These are phyloP conservation scores for Poeciliopsis gracilis DNA, from an alignment of 2,797 vertebrate species.

Conservation along the genomic window DNA sequence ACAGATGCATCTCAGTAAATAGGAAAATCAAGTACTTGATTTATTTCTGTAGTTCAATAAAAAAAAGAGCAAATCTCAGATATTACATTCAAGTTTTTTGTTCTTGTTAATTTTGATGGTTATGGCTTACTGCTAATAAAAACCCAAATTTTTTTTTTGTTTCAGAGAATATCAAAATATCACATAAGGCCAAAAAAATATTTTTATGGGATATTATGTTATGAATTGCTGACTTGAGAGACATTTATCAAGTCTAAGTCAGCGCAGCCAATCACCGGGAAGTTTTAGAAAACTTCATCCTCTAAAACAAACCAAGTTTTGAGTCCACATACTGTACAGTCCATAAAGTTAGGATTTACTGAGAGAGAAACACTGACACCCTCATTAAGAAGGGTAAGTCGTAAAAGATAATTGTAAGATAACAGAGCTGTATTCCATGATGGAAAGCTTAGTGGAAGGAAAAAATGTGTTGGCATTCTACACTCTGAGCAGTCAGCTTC, in stretches of 20 bases:
- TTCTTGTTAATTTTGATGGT: background rate
- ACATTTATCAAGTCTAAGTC: background rate
- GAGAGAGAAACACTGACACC: background rate
- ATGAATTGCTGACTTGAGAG: background rate
- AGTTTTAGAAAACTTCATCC: background rate
- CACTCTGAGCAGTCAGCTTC: background rate
- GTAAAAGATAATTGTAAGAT: background rate
- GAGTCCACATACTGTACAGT: background rate
- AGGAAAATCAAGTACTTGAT: background rate
- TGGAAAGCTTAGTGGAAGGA: background rate
- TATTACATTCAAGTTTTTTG: background rate
- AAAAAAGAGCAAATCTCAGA: background rate
- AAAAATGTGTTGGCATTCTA: background rate
- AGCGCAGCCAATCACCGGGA: background rate
- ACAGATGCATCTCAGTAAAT: background rate
- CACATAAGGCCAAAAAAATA: background rate
- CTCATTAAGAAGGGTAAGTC: background rate
- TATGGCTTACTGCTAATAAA: background rate
- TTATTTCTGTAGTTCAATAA: background rate
- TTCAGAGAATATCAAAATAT: background rate
- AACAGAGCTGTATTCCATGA: background rate
- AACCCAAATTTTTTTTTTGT: background rate
- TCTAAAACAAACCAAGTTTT: background rate
- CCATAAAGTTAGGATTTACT: background rate
- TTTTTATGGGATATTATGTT: background rate